These are phyloP conservation scores for Phaedon cochleariae DNA, from an alignment of 2,888 invertebrate genomes.

Conservation along the genomic window DNA sequence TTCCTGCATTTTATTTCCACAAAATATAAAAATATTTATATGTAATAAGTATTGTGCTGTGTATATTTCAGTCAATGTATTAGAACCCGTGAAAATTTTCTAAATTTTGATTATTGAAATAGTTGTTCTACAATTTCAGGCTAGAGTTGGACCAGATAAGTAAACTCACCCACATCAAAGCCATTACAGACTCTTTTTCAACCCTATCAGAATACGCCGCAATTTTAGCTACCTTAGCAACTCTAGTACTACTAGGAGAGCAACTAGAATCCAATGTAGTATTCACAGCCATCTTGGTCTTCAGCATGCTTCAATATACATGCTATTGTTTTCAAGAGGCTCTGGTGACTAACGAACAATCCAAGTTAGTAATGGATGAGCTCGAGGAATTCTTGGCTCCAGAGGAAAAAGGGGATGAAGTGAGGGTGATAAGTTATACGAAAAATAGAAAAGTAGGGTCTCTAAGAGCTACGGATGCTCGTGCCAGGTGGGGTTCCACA, in stretches of 20 bases:
- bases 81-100: too few relatives aligned
- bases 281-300: constrained; percentile 80
- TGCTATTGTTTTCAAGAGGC: constrained; percentile 49
- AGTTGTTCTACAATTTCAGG: too few relatives aligned
- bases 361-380: constrained; percentile 49
- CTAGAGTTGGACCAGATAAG: constrained; percentile 74
- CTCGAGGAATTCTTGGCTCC: constrained; percentile 48
- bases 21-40: too few relatives aligned
- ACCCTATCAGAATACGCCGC: constrained; percentile 88
- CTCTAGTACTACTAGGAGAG: constrained; percentile 75
- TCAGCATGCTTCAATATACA: constrained; percentile 70
- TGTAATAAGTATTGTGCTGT: too few relatives aligned
- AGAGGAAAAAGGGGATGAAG: constrained; percentile 42
- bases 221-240: constrained; percentile 80
- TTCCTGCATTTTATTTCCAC: too few relatives aligned
- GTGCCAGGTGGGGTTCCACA: constrained; percentile 49
- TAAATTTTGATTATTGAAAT: too few relatives aligned
- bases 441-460: constrained; percentile 46
- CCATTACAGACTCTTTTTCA: constrained; percentile 70
- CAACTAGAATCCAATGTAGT: constrained; percentile 69
- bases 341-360: constrained; percentile 47
- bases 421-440: constrained; percentile 15
- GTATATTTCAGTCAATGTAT: too few relatives aligned
- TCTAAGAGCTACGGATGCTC: constrained; percentile 41
- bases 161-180: constrained; percentile 72